phyloP scores from a whole-genome alignment of 2,888 invertebrate genomes.

The Aromia moschata region DNA sequence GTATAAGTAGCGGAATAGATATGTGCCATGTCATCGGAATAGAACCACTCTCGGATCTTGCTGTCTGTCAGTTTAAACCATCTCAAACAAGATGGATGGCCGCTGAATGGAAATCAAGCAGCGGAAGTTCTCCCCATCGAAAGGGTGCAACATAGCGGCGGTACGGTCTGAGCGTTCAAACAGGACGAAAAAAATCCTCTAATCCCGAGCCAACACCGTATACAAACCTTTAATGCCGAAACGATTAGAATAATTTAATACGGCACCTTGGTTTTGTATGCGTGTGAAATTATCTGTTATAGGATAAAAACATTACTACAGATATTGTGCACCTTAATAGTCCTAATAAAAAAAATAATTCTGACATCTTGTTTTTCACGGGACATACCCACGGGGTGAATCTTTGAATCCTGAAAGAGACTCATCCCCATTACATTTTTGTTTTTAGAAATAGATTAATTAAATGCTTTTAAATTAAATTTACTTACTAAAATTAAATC shows the following conservation, averaged over 20 bases:
- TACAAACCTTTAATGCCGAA: constrained; percentile 34
- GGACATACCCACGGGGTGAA: too few relatives aligned
- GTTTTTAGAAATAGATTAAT: too few relatives aligned
- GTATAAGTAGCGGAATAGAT: constrained; percentile 53
- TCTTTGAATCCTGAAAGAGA: too few relatives aligned
- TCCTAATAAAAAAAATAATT: too few relatives aligned
- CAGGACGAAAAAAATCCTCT: constrained; percentile 40
- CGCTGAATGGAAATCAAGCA: constrained; percentile 71
- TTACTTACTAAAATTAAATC: too few relatives aligned
- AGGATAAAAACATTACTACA: too few relatives aligned
- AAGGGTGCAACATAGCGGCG: constrained; percentile 49
- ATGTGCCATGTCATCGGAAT: constrained; percentile 62
- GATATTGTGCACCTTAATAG: too few relatives aligned
- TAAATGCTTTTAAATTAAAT: too few relatives aligned
- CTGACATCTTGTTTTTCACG: too few relatives aligned
- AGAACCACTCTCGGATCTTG: constrained; percentile 61
- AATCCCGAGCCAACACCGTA: constrained; percentile 35
- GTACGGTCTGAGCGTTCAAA: constrained; percentile 33
- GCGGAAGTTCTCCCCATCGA: constrained; percentile 58
- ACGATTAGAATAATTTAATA: constrained; percentile 44
- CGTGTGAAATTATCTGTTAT: neutral
- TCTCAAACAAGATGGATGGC: constrained; percentile 73
- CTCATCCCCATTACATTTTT: too few relatives aligned
- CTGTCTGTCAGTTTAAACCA: constrained; percentile 64
- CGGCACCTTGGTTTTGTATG: constrained; percentile 30